These are phyloP conservation scores for Hydrocynus forskahlii DNA, from an alignment of 2,797 vertebrate species.

Conservation along the genomic window DNA sequence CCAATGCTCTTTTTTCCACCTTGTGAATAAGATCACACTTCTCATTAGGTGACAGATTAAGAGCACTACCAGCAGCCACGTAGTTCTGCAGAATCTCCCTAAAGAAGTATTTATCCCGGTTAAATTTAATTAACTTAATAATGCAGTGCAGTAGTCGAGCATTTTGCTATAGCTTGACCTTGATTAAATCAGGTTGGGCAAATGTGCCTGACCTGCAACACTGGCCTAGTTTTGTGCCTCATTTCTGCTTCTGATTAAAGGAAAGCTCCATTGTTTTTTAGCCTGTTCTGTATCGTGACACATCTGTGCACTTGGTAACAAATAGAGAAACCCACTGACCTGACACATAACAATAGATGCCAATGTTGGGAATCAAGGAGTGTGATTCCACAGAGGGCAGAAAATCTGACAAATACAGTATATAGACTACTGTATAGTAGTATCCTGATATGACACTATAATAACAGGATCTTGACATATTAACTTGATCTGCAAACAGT, in stretches of 20 bases:
- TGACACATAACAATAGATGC: neutral
- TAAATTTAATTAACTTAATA: slow-evolving; percentile 37
- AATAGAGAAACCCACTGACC: neutral
- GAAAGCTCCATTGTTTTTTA: neutral
- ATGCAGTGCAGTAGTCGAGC: slow-evolving; percentile 16
- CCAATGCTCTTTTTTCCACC: neutral
- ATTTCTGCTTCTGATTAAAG: neutral
- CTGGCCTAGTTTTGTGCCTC: neutral
- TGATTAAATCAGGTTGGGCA: slow-evolving; percentile 38
- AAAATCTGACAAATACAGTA: too few species aligned
- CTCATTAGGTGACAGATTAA: slow-evolving; percentile 31
- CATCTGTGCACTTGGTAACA: neutral
- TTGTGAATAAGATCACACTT: slow-evolving; percentile 8
- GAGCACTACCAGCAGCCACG: neutral
- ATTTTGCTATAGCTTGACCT: slow-evolving; percentile 11
- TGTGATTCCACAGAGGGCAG: too few species aligned
- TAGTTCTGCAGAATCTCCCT: slow-evolving; percentile 22
- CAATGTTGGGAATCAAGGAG: too few species aligned
- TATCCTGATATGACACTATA: too few species aligned
- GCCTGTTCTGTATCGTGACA: neutral
- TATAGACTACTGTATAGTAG: too few species aligned
- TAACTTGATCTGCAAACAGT: too few species aligned
- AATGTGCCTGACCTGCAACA: neutral
- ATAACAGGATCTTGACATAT: too few species aligned
- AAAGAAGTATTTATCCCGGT: slow-evolving; percentile 39